A percentile compares a stretch with the other conserved stretches of the same genome.
Evolutionary conservation across 2,888 invertebrate genomes (phyloP).

Genomic region (Drosophila parthenogenetica): DNA sequence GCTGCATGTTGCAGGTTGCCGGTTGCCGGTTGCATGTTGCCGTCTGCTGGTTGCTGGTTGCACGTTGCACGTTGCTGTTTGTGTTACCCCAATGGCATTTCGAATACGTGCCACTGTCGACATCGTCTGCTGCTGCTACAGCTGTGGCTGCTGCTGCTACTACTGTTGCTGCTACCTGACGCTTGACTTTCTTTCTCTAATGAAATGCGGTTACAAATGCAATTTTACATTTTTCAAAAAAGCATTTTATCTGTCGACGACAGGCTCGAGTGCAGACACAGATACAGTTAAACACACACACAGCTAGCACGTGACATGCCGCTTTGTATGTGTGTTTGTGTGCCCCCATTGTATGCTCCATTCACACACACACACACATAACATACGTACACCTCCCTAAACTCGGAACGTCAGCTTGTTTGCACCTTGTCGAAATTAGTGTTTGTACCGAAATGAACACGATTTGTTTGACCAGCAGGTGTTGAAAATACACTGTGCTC

Average conservation of each 20-base stretch:
- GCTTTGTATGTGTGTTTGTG: slow-evolving; percentile 21
- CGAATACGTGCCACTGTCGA: slow-evolving; percentile 52
- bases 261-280: slow-evolving; percentile 50
- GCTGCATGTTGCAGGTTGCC: slow-evolving; percentile 52
- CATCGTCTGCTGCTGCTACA: slow-evolving; percentile 33
- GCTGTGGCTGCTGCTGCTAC: slow-evolving; percentile 19
- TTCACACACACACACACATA: background rate
- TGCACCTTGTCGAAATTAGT: slow-evolving; percentile 81
- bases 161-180: slow-evolving; percentile 57
- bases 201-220: slow-evolving; percentile 79
- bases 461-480: slow-evolving; percentile 78
- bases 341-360: slow-evolving; percentile 13
- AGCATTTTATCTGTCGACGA: slow-evolving; percentile 77
- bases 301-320: slow-evolving; percentile 44
- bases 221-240: slow-evolving; percentile 76
- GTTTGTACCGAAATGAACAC: slow-evolving; percentile 78
- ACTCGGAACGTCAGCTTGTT: slow-evolving; percentile 68
- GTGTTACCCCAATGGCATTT: slow-evolving; percentile 38
- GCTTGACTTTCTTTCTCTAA: slow-evolving; percentile 78
- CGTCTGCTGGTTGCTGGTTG: slow-evolving; percentile 25
- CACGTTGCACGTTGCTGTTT: slow-evolving; percentile 38
- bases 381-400: slow-evolving; percentile 22
- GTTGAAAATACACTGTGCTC: slow-evolving; percentile 73
- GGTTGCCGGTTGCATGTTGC: slow-evolving; percentile 46
- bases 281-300: slow-evolving; percentile 10